Evolutionary conservation across 92 coral and sea anemone genomes (phyloP), one percentile per base, ranked within the genome.

Genomic region (Porites cylindrica): DNA sequence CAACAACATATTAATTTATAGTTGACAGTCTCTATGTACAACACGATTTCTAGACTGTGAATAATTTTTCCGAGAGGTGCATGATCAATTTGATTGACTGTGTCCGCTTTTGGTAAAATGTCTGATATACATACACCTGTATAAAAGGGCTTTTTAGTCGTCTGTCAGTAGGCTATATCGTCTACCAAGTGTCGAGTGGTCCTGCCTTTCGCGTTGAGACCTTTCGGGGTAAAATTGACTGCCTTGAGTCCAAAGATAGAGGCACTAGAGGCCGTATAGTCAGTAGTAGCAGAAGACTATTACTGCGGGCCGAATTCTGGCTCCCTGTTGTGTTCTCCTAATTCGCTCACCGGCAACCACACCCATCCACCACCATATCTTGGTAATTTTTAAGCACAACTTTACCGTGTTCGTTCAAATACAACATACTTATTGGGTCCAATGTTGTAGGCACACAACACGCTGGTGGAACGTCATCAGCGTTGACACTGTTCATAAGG

Each of bases 401-500:
- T 63, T 92, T 85, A 10, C 76, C 80, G 84, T 84, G 93, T n/a
- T 88, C 93, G 87, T 95, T 91, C 78, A 81, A 66, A 82, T 76
- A 97, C 21, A 97, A 93, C 89, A 97, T 93, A n/a, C 92, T 84
- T 77, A 97, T 92, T 14, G 99, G 91, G 26, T 64, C 82, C 65
- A 97, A 79, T 7, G 94, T 84, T 38, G 99, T 95, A 6, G 99
- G 99, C 32, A 96, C 96, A 67, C 99, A 97, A 88, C 99, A 97
- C 10, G 93, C 98, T 6, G 78, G 88, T 1, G 99, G 99, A 24
- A 87, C 98, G 18, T 92, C 72, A 47, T 82, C 85, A 5, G 91
- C 85, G 79, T 95, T 88, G 1, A 92, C 93, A 65, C 87, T 88
- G 83, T 95, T 91, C 88, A 97, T 94, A 10, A 97, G 84, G 78